Percentiles rank a stretch among this genome's conserved stretches.
phyloP scores from a whole-genome alignment of 2,797 vertebrate species.

The Ambastaia sidthimunki region DNA sequence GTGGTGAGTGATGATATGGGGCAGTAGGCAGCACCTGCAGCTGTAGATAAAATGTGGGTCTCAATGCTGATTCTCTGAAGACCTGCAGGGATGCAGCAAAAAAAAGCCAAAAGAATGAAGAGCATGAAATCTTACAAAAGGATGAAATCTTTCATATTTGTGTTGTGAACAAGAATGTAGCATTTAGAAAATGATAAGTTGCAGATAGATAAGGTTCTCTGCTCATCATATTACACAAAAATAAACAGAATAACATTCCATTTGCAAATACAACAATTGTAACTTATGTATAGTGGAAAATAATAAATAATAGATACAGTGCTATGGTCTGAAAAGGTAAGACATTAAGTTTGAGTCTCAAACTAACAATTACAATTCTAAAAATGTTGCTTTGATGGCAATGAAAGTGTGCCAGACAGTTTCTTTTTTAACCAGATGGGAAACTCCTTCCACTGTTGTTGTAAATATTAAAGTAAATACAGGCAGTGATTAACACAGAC shows the following conservation, averaged over 20 bases:
- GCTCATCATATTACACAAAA: neutral
- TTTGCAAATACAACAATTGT: neutral
- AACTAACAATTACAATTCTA: no score
- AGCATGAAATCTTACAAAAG: no score
- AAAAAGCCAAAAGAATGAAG: neutral
- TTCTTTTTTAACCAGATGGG: slow-evolving; percentile 6
- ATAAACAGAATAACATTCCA: neutral
- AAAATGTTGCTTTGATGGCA: neutral
- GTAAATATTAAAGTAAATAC: neutral
- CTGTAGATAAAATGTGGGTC: slow-evolving; percentile 40
- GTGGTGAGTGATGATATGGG: slow-evolving; percentile 45
- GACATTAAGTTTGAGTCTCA: no score
- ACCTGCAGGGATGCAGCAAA: slow-evolving; percentile 3
- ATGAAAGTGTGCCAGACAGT: neutral
- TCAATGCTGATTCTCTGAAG: slow-evolving; percentile 9
- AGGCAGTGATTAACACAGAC: no score
- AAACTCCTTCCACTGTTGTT: neutral
- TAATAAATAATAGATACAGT: neutral
- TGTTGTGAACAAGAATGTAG: no score
- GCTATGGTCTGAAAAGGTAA: neutral
- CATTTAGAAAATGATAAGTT: no score
- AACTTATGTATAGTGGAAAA: neutral
- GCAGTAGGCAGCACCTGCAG: slow-evolving; percentile 27
- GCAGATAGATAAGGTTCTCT: neutral
- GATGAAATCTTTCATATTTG: no score